phyloP scores from a whole-genome alignment of 2,888 invertebrate genomes.

The Entomobrya multifasciata region DNA sequence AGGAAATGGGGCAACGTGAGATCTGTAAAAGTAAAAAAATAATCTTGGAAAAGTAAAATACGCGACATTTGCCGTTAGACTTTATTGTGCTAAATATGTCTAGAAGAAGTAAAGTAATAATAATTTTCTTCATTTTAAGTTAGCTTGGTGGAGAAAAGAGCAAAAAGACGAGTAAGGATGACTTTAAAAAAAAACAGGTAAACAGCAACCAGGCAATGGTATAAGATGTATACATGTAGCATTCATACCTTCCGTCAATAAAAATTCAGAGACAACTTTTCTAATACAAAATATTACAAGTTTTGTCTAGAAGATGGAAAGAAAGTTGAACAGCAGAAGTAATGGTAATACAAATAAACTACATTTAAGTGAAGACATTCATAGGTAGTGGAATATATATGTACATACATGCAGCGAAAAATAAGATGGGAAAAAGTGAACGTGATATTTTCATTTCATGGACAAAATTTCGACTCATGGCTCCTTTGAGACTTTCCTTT shows the following conservation, averaged over 20 bases:
- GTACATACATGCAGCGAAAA: slow-evolving; percentile 28
- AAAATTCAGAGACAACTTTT: slow-evolving; percentile 31
- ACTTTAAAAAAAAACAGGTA: no score
- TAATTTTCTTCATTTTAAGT: slow-evolving; percentile 8
- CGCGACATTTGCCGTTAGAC: neutral
- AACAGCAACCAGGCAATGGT: no score
- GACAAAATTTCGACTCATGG: slow-evolving; percentile 78
- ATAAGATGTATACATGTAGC: no score
- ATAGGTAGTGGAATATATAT: neutral
- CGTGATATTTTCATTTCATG: slow-evolving; percentile 78
- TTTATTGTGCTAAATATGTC: no score
- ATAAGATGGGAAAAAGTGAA: slow-evolving; percentile 63
- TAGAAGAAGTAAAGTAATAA: slow-evolving; percentile 21
- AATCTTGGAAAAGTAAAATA: neutral
- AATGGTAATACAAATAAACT: slow-evolving; percentile 55
- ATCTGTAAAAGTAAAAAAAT: neutral
- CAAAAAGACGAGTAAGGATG: no score
- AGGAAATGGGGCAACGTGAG: slow-evolving; percentile 11
- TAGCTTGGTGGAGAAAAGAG: neutral
- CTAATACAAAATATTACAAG: slow-evolving; percentile 30
- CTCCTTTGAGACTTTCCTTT: slow-evolving; percentile 73
- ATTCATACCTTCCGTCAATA: neutral
- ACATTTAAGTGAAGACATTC: slow-evolving; percentile 45
- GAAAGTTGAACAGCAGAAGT: neutral
- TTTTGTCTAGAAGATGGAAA: slow-evolving; percentile 1